Conservation (phyloP, 2,888 invertebrate species). For the Spodoptera picta region DNA sequence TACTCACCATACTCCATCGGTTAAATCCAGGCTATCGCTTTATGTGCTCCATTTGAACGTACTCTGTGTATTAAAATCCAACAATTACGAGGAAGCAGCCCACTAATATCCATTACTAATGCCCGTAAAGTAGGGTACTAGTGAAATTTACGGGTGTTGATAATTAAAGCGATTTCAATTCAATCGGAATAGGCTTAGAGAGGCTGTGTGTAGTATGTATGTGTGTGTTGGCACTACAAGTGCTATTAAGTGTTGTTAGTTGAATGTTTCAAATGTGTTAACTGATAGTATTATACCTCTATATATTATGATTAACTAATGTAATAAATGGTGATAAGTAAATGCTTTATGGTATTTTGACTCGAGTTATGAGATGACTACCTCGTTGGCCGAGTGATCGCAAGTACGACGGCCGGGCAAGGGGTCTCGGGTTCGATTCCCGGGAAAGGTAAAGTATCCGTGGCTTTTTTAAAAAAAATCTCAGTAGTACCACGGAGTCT, state of each 20-base stretch:
- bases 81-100: conserved; percentile 30
- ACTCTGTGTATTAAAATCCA: conserved; percentile 8
- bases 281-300: conserved; percentile 10
- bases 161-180: conserved; percentile 42
- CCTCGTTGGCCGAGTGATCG: too few relatives aligned
- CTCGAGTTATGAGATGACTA: too few relatives aligned
- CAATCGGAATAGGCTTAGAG: conserved; percentile 22
- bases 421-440: too few relatives aligned
- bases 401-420: too few relatives aligned
- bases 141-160: conserved; percentile 31
- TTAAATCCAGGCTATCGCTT: not conserved
- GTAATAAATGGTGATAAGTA: not conserved
- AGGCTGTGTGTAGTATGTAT: conserved; percentile 5
- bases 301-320: not conserved
- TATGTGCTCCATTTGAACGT: conserved; percentile 9
- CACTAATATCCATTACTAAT: conserved; percentile 31
- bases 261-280: not conserved
- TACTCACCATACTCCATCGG: not conserved
- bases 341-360: too few relatives aligned
- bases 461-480: too few relatives aligned
- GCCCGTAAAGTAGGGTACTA: conserved; percentile 31
- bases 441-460: too few relatives aligned
- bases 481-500: too few relatives aligned
- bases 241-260: too few relatives aligned
- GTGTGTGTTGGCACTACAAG: too few relatives aligned